Evolutionary conservation across 2,888 invertebrate species (phyloP), one percentile per base, ranked within the genome.

Genomic region (Drosophila affinis): DNA sequence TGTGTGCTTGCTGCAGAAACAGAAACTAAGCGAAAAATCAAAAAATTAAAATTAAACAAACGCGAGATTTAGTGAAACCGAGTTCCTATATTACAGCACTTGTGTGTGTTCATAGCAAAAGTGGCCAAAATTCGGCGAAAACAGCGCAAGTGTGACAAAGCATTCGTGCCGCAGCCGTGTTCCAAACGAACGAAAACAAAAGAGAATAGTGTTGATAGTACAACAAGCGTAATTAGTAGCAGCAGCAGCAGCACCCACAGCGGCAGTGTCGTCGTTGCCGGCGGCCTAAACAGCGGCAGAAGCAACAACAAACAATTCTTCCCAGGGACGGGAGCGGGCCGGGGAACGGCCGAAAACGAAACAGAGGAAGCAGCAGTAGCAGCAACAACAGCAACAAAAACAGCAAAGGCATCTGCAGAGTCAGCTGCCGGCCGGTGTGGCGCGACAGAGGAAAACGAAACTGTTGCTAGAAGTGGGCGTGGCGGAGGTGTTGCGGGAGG

Each of bases 41-140:
- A 17, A 68, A 61, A 70, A 69, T 48, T 55, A 21, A 57, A 65
- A 52, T 48, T 60, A 61, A 62, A 60, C 69, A 24, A 63, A 59
- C 58, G 48, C 58, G 56, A 49, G 52, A 68, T 62, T 44, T 29
- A 44, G 58, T 49, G 48, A 34, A 79, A 64, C 60, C 62, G 72
- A 82, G 80, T 79, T 79, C 80, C 80, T 81, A 80, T 76, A 78
- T 70, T 72, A 72, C 67, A 68, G 77, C 72, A 78, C 75, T 63
- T 61, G 79, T 72, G 70, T 71, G 72, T 73, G 72, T 70, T 70
- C 59, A 57, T 62, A 72, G 58, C 60, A 74, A 89, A 84, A 89
- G 79, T 89, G 87, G 77, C 79, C 89, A 89, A 89, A 80, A 89
- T 89, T 88, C 77, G 89, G 71, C 87, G 89, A 86, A 89, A 89